These are phyloP conservation scores for Oenanthe oenanthe DNA, from an alignment of 2,113 vertebrate species.

Conservation along the genomic window DNA sequence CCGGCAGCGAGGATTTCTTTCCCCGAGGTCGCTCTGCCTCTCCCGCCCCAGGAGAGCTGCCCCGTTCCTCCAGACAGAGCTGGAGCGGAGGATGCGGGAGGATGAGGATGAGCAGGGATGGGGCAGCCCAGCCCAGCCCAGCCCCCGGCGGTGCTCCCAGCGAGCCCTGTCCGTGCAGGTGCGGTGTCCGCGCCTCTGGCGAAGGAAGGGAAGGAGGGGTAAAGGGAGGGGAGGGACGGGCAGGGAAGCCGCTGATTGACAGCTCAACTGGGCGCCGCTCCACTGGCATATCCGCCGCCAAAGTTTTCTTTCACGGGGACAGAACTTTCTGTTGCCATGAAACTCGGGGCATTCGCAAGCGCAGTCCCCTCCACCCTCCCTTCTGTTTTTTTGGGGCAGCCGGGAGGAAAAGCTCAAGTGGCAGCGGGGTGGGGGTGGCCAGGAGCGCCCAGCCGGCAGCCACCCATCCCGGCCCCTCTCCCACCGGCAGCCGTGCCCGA, in stretches of 20 bases:
- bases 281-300: background rate
- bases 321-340: constrained; percentile 46
- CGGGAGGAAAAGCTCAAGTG: background rate
- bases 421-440: background rate
- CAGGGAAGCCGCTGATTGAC: constrained; percentile 36
- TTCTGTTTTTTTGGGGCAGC: background rate
- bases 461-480: background rate
- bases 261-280: background rate
- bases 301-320: constrained; percentile 44
- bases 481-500: background rate
- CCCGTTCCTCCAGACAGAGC: background rate
- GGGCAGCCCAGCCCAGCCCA: background rate
- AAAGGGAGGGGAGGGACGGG: background rate
- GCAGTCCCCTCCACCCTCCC: background rate
- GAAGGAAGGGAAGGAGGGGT: background rate
- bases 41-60: background rate
- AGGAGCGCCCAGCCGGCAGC: background rate
- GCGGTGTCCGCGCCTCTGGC: background rate
- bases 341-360: background rate
- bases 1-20: background rate
- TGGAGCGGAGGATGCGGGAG: background rate
- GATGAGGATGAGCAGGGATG: background rate
- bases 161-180: background rate
- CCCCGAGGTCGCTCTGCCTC: background rate
- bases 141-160: too few species aligned